Conservation (phyloP, 2,888 invertebrate species). For the Nowickia ferox region DNA sequence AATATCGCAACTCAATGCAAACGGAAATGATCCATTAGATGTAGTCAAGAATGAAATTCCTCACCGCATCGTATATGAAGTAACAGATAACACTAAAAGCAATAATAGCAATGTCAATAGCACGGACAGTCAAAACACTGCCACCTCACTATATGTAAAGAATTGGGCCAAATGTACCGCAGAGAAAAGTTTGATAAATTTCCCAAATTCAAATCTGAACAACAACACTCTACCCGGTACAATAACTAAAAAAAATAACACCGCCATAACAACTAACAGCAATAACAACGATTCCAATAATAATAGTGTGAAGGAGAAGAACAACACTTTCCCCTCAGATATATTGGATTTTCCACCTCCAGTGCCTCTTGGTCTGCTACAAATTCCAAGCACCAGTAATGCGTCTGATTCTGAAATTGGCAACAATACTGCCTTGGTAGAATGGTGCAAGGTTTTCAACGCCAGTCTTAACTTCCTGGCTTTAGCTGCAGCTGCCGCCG, state of each 20-base stretch:
- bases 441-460: slow-evolving; percentile 89
- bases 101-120: slow-evolving; percentile 14
- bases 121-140: slow-evolving; percentile 67
- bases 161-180: slow-evolving; percentile 80
- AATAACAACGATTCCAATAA: slow-evolving; percentile 77
- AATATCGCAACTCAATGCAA: slow-evolving; percentile 71
- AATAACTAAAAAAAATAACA: slow-evolving; percentile 35
- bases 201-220: slow-evolving; percentile 27
- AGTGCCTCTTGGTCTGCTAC: slow-evolving; percentile 71
- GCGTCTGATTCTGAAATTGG: slow-evolving; percentile 72
- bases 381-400: slow-evolving; percentile 72
- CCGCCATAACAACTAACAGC: background rate
- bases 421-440: slow-evolving; percentile 85
- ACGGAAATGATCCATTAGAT: slow-evolving; percentile 44
- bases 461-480: slow-evolving; percentile 81
- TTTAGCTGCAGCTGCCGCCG: slow-evolving; percentile 78
- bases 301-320: slow-evolving; percentile 71
- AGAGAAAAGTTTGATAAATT: slow-evolving; percentile 61
- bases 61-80: slow-evolving; percentile 7
- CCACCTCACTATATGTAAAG: slow-evolving; percentile 79
- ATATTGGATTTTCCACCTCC: slow-evolving; percentile 48
- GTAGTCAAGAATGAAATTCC: slow-evolving; percentile 50
- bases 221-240: slow-evolving; percentile 39
- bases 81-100: slow-evolving; percentile 60
- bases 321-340: slow-evolving; percentile 41